Evolutionary conservation across 2,888 invertebrate genomes (phyloP).

Genomic region (Drosophila flavopinicola): DNA sequence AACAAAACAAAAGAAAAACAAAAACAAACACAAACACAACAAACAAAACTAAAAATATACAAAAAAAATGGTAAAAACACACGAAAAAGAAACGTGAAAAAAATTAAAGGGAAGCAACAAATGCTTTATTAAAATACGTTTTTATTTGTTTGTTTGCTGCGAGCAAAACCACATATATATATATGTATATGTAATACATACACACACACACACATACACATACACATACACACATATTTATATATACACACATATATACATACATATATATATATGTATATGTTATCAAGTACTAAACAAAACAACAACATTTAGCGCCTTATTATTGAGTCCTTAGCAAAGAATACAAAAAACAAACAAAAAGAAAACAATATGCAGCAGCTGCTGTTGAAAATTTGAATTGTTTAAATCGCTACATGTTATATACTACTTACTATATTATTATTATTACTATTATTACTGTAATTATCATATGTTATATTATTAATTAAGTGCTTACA

Average conservation of each 20-base stretch:
- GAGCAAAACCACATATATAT: too few species aligned
- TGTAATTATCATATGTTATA: slow-evolving; percentile 39
- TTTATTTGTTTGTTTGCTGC: slow-evolving; percentile 32
- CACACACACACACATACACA: slow-evolving; percentile 26
- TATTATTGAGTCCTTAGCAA: slow-evolving; percentile 71
- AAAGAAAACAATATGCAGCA: slow-evolving; percentile 7
- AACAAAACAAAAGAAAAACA: slow-evolving; percentile 7
- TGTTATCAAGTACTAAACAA: slow-evolving; percentile 22
- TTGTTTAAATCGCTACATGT: slow-evolving; percentile 54
- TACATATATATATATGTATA: too few species aligned
- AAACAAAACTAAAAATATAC: too few species aligned
- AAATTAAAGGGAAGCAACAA: slow-evolving; percentile 7
- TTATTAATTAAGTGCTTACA: slow-evolving; percentile 55
- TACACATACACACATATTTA: slow-evolving; percentile 25
- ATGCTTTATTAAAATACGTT: slow-evolving; percentile 24
- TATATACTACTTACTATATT: slow-evolving; percentile 41
- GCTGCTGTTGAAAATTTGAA: slow-evolving; percentile 40
- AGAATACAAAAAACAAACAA: slow-evolving; percentile 15
- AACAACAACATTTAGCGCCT: slow-evolving; percentile 63
- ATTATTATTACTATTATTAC: slow-evolving; percentile 34
- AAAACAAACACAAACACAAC: too few species aligned
- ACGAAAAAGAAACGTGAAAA: slow-evolving; percentile 7
- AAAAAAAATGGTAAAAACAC: slow-evolving; percentile 12
- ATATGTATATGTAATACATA: slow-evolving; percentile 28
- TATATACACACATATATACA: slow-evolving; percentile 28